phyloP scores from a whole-genome alignment of 1,140 invertebrate species.

The Drosophila micromelanica region DNA sequence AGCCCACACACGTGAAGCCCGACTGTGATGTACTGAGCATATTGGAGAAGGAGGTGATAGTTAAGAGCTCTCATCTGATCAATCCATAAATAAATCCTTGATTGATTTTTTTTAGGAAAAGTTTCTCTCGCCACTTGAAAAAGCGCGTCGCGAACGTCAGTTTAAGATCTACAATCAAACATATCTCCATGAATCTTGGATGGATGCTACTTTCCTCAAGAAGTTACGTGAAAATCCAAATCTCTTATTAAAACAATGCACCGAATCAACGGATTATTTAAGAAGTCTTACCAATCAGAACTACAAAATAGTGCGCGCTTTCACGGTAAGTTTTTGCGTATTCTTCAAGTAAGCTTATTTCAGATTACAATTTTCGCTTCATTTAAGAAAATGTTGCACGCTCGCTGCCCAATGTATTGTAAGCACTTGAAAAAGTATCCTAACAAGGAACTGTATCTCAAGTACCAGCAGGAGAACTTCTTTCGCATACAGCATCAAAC shows the following conservation, averaged over 20 bases:
- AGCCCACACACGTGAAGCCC: slow-evolving; percentile 18
- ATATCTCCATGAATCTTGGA: slow-evolving; percentile 65
- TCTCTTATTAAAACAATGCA: slow-evolving; percentile 40
- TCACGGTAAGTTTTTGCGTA: slow-evolving; percentile 39
- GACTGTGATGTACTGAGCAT: slow-evolving; percentile 76
- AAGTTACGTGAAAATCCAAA: slow-evolving; percentile 50
- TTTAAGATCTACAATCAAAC: slow-evolving; percentile 70
- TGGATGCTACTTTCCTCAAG: slow-evolving; percentile 66
- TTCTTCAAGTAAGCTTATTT: not conserved
- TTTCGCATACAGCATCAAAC: slow-evolving; percentile 75
- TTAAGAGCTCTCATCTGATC: too few species aligned
- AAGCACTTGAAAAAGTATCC: slow-evolving; percentile 42
- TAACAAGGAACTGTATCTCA: slow-evolving; percentile 24
- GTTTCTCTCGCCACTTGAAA: slow-evolving; percentile 62
- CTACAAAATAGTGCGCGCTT: slow-evolving; percentile 44
- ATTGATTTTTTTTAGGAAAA: slow-evolving; percentile 40
- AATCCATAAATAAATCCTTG: not conserved
- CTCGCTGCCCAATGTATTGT: slow-evolving; percentile 65
- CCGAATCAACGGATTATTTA: slow-evolving; percentile 38
- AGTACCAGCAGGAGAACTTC: slow-evolving; percentile 55
- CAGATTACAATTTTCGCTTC: not conserved
- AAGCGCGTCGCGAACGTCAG: slow-evolving; percentile 49
- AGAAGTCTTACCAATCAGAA: slow-evolving; percentile 31
- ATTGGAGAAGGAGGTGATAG: slow-evolving; percentile 57
- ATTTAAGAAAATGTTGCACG: slow-evolving; percentile 79